These are phyloP conservation scores for Caenorhabditis tropicalis DNA, from an alignment of 1,140 invertebrate genomes.

Conservation along the genomic window DNA sequence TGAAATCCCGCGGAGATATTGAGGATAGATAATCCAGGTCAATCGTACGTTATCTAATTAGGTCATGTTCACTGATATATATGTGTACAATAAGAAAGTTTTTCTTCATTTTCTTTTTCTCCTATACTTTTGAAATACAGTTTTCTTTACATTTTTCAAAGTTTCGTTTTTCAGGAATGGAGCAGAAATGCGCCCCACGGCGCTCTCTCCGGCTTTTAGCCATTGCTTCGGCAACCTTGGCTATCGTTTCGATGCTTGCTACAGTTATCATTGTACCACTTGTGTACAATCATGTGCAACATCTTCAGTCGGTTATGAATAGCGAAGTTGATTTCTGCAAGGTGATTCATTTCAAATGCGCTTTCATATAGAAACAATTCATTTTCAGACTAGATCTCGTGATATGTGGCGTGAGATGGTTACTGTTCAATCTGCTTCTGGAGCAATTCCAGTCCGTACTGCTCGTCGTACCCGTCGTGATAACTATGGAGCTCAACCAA, in stretches of 20 bases:
- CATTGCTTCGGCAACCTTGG: conserved; percentile 68
- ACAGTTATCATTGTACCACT: conserved; percentile 68
- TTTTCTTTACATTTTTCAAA: neutral
- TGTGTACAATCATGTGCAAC: conserved; percentile 71
- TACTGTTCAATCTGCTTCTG: conserved; percentile 66
- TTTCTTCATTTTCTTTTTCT: conserved; percentile 18
- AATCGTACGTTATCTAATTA: conserved; percentile 28
- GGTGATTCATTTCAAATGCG: conserved; percentile 46
- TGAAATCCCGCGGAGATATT: conserved; percentile 18
- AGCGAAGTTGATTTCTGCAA: conserved; percentile 72
- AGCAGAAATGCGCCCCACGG: conserved; percentile 50
- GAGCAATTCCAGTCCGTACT: conserved; percentile 29
- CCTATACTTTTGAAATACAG: neutral
- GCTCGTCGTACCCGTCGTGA: conserved; percentile 40
- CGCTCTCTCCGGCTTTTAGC: conserved; percentile 65
- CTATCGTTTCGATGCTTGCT: conserved; percentile 70
- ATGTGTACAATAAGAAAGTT: conserved; percentile 27
- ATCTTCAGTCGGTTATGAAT: conserved; percentile 71
- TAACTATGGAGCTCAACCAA: conserved; percentile 49
- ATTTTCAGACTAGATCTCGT: conserved; percentile 65
- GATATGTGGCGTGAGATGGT: conserved; percentile 72
- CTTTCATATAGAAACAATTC: neutral
- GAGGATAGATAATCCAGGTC: conserved; percentile 39
- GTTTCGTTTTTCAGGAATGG: conserved; percentile 4
- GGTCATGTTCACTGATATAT: conserved; percentile 13